phyloP scores from a whole-genome alignment of 2,797 vertebrate genomes.

The Rhinatrema bivittatum region DNA sequence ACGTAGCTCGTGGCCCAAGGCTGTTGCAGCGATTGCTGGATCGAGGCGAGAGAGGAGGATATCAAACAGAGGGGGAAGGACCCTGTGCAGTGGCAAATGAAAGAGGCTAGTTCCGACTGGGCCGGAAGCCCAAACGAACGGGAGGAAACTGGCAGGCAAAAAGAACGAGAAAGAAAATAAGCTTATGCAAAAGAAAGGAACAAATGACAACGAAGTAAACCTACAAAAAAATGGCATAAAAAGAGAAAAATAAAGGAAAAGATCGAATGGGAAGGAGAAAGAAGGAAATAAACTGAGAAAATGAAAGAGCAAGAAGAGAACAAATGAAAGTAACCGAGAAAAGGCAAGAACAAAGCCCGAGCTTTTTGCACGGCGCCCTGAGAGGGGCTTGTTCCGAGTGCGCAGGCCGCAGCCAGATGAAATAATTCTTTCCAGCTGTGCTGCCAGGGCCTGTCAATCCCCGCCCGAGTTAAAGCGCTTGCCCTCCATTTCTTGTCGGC shows the following conservation, averaged over 20 bases:
- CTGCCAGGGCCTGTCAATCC: conserved; percentile 16
- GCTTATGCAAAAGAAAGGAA: too few species aligned
- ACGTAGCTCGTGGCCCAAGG: too few species aligned
- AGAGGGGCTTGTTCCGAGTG: background rate
- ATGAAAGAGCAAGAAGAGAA: background rate
- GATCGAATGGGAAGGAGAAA: too few species aligned
- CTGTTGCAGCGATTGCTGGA: too few species aligned
- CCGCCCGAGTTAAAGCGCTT: conserved; percentile 8
- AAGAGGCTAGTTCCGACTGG: too few species aligned
- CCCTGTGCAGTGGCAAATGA: too few species aligned
- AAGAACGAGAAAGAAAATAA: background rate
- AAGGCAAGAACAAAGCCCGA: background rate
- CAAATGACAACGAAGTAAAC: too few species aligned
- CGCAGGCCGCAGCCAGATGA: conserved; percentile 19
- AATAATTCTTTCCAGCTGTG: conserved; percentile 32
- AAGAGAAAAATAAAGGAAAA: background rate
- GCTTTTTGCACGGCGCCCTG: background rate
- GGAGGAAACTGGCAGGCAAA: background rate
- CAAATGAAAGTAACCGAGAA: background rate
- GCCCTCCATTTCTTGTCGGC: conserved; percentile 2
- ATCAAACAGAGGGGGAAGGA: too few species aligned
- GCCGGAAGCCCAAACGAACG: too few species aligned
- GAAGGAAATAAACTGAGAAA: background rate
- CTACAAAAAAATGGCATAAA: too few species aligned
- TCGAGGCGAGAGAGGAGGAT: too few species aligned